phyloP scores from a whole-genome alignment of 2,888 invertebrate genomes.

The Orthosia gothica region DNA sequence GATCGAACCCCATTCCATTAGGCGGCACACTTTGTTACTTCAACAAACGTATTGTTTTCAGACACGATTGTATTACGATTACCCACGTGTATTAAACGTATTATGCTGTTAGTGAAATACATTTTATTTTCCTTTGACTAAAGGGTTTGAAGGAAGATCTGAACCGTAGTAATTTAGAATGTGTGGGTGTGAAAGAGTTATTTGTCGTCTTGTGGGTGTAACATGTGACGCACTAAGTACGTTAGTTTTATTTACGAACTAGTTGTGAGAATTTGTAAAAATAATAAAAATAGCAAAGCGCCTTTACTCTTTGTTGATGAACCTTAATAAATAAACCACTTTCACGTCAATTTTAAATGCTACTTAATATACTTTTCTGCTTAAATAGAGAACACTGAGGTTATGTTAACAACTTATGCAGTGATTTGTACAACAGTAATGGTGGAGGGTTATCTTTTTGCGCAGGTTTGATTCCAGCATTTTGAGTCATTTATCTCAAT shows the following conservation, averaged over 20 bases:
- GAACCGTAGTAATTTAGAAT: slow-evolving; percentile 6
- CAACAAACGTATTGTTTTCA: slow-evolving; percentile 78
- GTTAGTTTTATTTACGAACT: background rate
- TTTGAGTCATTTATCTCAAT: background rate
- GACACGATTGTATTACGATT: slow-evolving; percentile 70
- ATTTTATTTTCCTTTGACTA: slow-evolving; percentile 41
- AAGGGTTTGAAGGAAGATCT: slow-evolving; percentile 43
- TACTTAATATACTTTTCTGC: no score
- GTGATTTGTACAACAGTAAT: background rate
- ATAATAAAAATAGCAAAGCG: background rate
- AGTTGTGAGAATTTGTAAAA: background rate
- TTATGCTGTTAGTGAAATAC: slow-evolving; percentile 49
- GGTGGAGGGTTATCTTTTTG: background rate
- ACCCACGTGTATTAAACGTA: slow-evolving; percentile 60
- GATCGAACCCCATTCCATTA: slow-evolving; percentile 83
- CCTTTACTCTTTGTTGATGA: background rate
- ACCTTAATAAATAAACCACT: no score
- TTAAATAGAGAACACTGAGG: background rate
- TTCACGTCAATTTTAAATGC: no score
- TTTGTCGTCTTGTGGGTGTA: slow-evolving; percentile 6
- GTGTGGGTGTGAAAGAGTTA: slow-evolving; percentile 20
- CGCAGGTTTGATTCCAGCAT: background rate
- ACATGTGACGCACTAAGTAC: background rate
- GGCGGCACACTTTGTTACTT: slow-evolving; percentile 78
- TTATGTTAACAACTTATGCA: background rate